Conservation (phyloP, 2,113 vertebrate species). For the Clarias macrocephalus region DNA sequence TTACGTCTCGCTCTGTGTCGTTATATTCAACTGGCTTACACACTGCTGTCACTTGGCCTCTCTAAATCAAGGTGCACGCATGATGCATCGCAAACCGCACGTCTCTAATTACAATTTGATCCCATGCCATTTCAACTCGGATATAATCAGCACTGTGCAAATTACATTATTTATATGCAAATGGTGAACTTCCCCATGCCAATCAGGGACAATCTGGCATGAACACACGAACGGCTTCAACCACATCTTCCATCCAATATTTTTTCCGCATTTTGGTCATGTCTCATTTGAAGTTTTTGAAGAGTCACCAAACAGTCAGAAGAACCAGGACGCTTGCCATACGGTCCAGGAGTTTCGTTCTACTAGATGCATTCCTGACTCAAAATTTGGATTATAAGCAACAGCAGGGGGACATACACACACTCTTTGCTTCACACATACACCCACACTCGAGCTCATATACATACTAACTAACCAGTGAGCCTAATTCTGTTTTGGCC, state of each 20-base stretch:
- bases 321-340: background rate
- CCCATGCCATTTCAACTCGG: constrained; percentile 32
- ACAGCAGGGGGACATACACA: background rate
- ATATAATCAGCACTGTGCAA: constrained; percentile 37
- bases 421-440: background rate
- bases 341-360: background rate
- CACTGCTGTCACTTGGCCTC: background rate
- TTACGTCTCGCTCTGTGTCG: background rate
- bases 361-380: background rate
- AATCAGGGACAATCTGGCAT: background rate
- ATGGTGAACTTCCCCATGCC: constrained; percentile 34
- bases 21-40: constrained; percentile 1
- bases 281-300: background rate
- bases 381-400: background rate
- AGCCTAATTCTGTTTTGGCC: constrained; percentile 59
- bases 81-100: background rate
- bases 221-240: background rate
- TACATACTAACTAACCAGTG: constrained; percentile 47
- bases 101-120: constrained; percentile 47
- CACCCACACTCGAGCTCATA: constrained; percentile 23
- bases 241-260: background rate
- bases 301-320: background rate
- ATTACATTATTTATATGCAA: constrained; percentile 52
- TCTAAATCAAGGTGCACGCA: constrained; percentile 3
- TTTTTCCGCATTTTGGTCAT: background rate